These are phyloP conservation scores for Vanessa tameamea DNA, from an alignment of 1,140 invertebrate species.

Conservation along the genomic window DNA sequence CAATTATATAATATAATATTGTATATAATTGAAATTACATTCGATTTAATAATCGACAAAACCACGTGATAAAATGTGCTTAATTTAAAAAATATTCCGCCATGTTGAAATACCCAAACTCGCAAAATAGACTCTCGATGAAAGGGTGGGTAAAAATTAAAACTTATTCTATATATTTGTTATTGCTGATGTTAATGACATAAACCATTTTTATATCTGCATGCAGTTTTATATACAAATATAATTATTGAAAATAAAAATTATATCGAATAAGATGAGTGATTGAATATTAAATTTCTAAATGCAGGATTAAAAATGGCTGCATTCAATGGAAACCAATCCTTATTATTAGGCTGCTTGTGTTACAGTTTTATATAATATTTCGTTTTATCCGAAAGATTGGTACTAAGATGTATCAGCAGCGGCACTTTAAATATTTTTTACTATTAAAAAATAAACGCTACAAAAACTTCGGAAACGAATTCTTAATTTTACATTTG, in stretches of 20 bases:
- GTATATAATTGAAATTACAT: slow-evolving; percentile 35
- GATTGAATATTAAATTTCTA: slow-evolving; percentile 6
- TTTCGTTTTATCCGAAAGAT: background rate
- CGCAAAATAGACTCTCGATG: slow-evolving; percentile 31
- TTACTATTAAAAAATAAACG: slow-evolving; percentile 27
- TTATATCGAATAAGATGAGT: background rate
- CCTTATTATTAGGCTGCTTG: background rate
- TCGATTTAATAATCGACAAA: slow-evolving; percentile 24
- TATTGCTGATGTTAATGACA: background rate
- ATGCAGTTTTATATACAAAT: slow-evolving; percentile 12
- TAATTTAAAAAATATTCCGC: slow-evolving; percentile 24
- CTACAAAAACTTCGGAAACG: slow-evolving; percentile 35
- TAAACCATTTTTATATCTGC: background rate
- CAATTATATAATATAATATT: slow-evolving; percentile 24
- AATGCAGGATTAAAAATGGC: background rate
- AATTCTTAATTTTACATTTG: slow-evolving; percentile 46
- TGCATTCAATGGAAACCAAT: background rate
- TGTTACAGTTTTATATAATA: background rate
- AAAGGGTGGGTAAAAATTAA: slow-evolving; percentile 23
- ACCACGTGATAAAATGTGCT: slow-evolving; percentile 32
- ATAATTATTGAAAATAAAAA: slow-evolving; percentile 6
- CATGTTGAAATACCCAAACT: slow-evolving; percentile 33
- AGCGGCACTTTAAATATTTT: slow-evolving; percentile 15
- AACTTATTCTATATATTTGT: slow-evolving; percentile 10
- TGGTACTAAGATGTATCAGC: background rate